Evolutionary conservation across 2,113 vertebrate species (phyloP).

Genomic region (Zosterops lateralis): DNA sequence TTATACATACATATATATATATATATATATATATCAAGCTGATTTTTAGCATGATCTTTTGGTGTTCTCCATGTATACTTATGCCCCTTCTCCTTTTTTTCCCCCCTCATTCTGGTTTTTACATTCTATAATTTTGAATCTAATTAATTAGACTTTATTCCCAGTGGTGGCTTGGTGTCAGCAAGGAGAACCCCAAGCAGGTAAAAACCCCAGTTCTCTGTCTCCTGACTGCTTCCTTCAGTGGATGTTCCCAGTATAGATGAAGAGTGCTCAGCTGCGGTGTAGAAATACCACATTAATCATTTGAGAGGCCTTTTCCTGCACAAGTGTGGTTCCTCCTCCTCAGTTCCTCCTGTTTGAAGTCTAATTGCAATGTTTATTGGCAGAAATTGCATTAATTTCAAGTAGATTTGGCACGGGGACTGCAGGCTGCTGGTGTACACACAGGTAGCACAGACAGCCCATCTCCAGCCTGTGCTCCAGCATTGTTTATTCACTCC

Average conservation of each 20-base stretch:
- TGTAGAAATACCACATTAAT: background rate
- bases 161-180: background rate
- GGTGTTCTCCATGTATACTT: background rate
- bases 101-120: background rate
- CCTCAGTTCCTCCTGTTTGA: background rate
- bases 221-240: background rate
- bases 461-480: background rate
- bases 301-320: background rate
- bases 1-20: too few relatives aligned
- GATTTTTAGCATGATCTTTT: background rate
- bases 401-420: background rate
- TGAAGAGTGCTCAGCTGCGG: background rate
- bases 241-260: background rate
- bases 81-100: rapidly evolving
- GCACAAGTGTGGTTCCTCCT: background rate
- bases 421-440: rapidly evolving
- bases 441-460: background rate
- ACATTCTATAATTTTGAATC: background rate
- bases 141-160: background rate
- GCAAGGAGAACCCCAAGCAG: background rate
- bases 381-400: background rate
- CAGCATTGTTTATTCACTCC: background rate
- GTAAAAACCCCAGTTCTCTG: background rate
- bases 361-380: background rate
- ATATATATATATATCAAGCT: background rate